Conservation (phyloP, 2,113 vertebrate genomes). For the Cochlearius cochlearius region DNA sequence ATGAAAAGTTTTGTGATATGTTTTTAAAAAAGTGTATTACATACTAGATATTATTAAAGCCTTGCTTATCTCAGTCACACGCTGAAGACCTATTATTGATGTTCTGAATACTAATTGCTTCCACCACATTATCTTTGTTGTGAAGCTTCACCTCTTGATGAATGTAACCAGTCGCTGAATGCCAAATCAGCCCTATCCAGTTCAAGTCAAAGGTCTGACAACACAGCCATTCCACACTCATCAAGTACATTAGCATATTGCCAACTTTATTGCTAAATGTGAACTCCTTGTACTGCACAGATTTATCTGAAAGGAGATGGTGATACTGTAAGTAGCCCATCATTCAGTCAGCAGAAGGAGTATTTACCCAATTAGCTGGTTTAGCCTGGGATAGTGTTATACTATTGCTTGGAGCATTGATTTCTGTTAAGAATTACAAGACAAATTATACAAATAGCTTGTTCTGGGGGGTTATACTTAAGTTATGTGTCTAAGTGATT, state of each 20-base stretch:
- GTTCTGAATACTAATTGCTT: constrained; percentile 10
- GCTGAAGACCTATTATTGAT: not conserved
- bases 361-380: not conserved
- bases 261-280: not conserved
- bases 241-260: not conserved
- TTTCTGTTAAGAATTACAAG: not conserved
- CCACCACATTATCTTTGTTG: not conserved
- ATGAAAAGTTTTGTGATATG: not conserved
- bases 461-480: not conserved
- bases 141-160: constrained; percentile 12
- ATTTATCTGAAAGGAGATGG: not conserved
- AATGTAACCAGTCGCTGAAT: not conserved
- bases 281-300: not conserved
- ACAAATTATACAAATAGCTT: not conserved
- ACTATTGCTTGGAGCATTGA: not conserved
- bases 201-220: constrained; percentile 29
- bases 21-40: fast-evolving
- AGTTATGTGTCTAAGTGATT: not conserved
- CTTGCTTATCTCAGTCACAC: not conserved
- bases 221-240: not conserved
- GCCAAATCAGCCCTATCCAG: not conserved
- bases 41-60: not conserved
- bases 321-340: not conserved
- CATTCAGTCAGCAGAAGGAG: not conserved
- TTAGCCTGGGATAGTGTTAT: not conserved